Evolutionary conservation across 2,888 invertebrate genomes (phyloP).

Genomic region (Beris chalybata): DNA sequence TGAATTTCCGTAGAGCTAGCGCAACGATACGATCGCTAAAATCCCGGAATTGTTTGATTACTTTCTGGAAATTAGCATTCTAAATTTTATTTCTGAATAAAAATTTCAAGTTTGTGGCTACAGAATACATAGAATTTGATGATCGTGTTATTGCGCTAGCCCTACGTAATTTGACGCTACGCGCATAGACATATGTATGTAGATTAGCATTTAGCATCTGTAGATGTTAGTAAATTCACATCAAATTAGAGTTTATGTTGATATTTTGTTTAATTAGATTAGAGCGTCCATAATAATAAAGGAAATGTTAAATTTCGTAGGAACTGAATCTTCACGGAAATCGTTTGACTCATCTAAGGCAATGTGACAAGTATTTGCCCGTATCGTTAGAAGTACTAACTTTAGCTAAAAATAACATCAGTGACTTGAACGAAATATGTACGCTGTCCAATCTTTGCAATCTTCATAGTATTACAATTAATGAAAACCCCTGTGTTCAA

Average conservation of each 20-base stretch:
- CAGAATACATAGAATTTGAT: too few relatives aligned
- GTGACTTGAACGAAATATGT: constrained; percentile 83
- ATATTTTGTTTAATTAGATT: too few relatives aligned
- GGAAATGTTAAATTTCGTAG: constrained; percentile 58
- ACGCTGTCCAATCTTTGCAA: constrained; percentile 75
- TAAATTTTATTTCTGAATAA: too few relatives aligned
- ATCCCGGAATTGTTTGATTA: too few relatives aligned
- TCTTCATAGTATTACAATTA: constrained; percentile 79
- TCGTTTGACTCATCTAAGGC: constrained; percentile 76
- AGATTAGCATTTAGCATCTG: too few relatives aligned
- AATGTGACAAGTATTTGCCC: constrained; percentile 83
- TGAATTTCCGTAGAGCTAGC: too few relatives aligned
- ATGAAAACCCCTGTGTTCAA: constrained; percentile 84
- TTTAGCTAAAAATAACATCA: constrained; percentile 79
- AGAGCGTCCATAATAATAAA: constrained; percentile 40
- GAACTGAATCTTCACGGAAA: constrained; percentile 84
- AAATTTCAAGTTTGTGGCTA: too few relatives aligned
- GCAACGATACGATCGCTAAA: too few relatives aligned
- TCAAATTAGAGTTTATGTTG: background rate
- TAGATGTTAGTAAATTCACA: constrained; percentile 22
- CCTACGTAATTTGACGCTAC: too few relatives aligned
- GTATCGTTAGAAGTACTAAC: constrained; percentile 72
- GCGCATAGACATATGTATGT: too few relatives aligned
- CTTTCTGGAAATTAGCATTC: too few relatives aligned
- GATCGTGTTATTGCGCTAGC: too few relatives aligned